Conservation (phyloP, 2,888 invertebrate species). For the Tyria jacobaeae region DNA sequence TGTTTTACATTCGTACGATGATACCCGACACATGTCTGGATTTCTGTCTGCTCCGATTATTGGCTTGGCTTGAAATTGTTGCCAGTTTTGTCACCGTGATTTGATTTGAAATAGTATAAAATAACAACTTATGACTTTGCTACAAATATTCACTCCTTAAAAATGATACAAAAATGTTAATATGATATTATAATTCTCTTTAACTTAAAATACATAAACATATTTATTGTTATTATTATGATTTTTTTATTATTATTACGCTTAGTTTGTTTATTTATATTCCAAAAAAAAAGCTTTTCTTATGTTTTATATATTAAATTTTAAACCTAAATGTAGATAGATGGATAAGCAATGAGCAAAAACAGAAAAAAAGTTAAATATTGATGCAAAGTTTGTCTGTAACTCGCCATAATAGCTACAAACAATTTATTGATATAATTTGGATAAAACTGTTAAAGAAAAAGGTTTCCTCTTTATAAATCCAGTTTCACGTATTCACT, state of each 20-base stretch:
- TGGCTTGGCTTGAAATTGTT: slow-evolving; percentile 36
- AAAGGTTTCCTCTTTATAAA: slow-evolving; percentile 52
- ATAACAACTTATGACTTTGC: background rate
- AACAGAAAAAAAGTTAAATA: slow-evolving; percentile 10
- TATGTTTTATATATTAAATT: background rate
- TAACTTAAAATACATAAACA: too few species aligned
- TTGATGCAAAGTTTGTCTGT: slow-evolving; percentile 17
- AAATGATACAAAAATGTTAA: too few species aligned
- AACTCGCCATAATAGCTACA: slow-evolving; percentile 22
- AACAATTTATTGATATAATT: slow-evolving; percentile 45
- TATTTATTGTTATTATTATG: too few species aligned
- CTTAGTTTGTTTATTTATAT: too few species aligned
- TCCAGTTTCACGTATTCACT: slow-evolving; percentile 67
- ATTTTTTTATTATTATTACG: too few species aligned
- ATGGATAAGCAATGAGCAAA: background rate
- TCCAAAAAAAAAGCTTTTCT: background rate
- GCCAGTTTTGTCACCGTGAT: slow-evolving; percentile 25
- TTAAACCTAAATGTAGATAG: background rate
- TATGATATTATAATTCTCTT: too few species aligned
- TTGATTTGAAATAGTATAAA: background rate
- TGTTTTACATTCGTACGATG: slow-evolving; percentile 62
- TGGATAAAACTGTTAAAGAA: slow-evolving; percentile 39
- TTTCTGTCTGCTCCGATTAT: slow-evolving; percentile 48
- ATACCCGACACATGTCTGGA: slow-evolving; percentile 47
- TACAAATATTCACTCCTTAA: background rate